Conservation (phyloP, 2,113 vertebrate species). For the Zosterops pallidus region DNA sequence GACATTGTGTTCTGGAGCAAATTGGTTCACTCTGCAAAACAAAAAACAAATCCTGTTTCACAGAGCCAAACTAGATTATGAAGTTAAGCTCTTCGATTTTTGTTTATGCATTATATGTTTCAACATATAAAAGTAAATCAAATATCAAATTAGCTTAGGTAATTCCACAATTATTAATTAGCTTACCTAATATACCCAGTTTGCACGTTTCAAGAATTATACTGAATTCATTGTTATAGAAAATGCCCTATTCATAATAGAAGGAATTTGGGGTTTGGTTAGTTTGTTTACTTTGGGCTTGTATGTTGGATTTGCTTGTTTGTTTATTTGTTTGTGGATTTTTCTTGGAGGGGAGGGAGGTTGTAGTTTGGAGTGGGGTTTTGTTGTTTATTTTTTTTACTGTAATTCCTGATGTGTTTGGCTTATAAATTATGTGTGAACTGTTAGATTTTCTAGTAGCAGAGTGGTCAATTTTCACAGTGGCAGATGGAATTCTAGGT, state of each 20-base stretch:
- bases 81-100: not conserved
- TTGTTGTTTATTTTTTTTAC: not conserved
- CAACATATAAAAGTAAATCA: not conserved
- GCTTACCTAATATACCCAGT: not conserved
- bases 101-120: not conserved
- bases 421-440: not conserved
- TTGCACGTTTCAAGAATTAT: not conserved
- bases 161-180: not conserved
- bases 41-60: not conserved
- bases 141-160: not conserved
- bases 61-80: not conserved
- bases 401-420: not conserved
- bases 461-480: not conserved
- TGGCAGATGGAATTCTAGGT: not conserved
- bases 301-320: not conserved
- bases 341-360: fast-evolving
- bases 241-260: not conserved
- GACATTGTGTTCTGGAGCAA: not conserved
- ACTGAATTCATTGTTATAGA: not conserved
- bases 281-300: not conserved
- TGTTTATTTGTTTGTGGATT: not conserved
- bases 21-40: not conserved
- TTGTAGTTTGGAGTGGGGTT: not conserved
- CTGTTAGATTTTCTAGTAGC: not conserved
- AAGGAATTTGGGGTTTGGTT: not conserved